A percentile compares a stretch with the other conserved stretches of the same genome.
phyloP scores from a whole-genome alignment of 2,888 invertebrate species.

The Aporophyla nigra region DNA sequence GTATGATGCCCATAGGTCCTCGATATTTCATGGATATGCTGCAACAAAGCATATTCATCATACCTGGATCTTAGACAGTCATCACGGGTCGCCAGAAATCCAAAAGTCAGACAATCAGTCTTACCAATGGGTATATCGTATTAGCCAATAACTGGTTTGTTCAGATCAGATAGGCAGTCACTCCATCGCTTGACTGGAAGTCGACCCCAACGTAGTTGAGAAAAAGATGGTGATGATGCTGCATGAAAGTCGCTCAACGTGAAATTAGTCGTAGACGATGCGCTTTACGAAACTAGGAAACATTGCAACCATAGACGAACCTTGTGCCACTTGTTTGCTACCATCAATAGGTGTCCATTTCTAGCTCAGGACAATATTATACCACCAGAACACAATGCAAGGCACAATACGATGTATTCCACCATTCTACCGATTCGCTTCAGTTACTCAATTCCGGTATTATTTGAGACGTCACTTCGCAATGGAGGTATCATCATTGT shows the following conservation, averaged over 20 bases:
- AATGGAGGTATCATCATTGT: conserved; percentile 59
- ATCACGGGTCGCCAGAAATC: too few relatives aligned
- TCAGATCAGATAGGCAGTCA: too few relatives aligned
- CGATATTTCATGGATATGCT: background rate
- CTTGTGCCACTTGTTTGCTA: conserved; percentile 31
- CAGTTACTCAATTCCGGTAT: conserved; percentile 68
- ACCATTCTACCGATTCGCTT: conserved; percentile 68
- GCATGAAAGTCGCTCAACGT: background rate
- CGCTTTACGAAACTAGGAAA: conserved; percentile 28
- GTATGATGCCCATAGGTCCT: background rate
- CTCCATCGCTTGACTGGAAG: too few relatives aligned
- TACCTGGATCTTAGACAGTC: too few relatives aligned
- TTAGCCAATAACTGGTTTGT: too few relatives aligned
- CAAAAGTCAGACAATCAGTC: too few relatives aligned
- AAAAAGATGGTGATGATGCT: too few relatives aligned
- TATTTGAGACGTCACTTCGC: conserved; percentile 60
- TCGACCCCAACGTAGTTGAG: too few relatives aligned
- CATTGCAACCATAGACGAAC: conserved; percentile 22
- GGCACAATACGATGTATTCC: conserved; percentile 55
- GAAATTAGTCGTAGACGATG: background rate
- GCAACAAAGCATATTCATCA: background rate
- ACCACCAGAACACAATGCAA: conserved; percentile 52
- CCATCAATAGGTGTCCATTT: conserved; percentile 44
- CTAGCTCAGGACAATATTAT: conserved; percentile 43
- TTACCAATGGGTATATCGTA: too few relatives aligned